phyloP scores from a whole-genome alignment of 2,888 invertebrate species.

The Dichetophora obliterata region DNA sequence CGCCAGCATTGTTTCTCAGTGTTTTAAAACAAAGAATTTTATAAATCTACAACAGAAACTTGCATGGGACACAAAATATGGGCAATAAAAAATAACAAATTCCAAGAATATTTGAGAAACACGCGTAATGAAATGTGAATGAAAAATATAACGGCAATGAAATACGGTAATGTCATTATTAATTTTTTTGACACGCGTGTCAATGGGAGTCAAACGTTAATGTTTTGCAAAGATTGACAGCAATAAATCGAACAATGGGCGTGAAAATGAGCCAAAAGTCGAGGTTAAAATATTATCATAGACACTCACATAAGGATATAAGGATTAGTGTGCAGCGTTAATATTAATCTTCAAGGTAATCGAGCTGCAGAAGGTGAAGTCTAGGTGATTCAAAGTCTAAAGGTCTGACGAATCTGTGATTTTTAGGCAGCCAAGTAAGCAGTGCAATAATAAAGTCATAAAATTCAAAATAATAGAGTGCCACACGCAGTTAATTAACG shows the following conservation, averaged over 20 bases:
- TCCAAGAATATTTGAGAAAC: background rate
- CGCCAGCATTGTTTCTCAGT: background rate
- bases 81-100: background rate
- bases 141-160: background rate
- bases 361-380: too few species aligned
- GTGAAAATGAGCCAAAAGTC: constrained; percentile 31
- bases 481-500: constrained; percentile 66
- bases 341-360: constrained; percentile 27
- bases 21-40: background rate
- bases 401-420: constrained; percentile 6
- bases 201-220: constrained; percentile 16
- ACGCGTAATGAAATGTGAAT: background rate
- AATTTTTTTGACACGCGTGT: constrained; percentile 30
- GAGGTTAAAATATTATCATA: constrained; percentile 25
- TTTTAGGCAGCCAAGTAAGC: background rate
- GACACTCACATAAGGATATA: background rate
- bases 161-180: constrained; percentile 17
- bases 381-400: background rate
- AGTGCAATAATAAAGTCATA: constrained; percentile 42
- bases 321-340: constrained; percentile 20
- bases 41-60: background rate
- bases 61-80: background rate
- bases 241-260: constrained; percentile 32
- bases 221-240: constrained; percentile 3
- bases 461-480: constrained; percentile 59